Evolutionary conservation across 2,888 invertebrate species (phyloP), one percentile per base, ranked within the genome.

Genomic region (Scaptomyza polygonia): DNA sequence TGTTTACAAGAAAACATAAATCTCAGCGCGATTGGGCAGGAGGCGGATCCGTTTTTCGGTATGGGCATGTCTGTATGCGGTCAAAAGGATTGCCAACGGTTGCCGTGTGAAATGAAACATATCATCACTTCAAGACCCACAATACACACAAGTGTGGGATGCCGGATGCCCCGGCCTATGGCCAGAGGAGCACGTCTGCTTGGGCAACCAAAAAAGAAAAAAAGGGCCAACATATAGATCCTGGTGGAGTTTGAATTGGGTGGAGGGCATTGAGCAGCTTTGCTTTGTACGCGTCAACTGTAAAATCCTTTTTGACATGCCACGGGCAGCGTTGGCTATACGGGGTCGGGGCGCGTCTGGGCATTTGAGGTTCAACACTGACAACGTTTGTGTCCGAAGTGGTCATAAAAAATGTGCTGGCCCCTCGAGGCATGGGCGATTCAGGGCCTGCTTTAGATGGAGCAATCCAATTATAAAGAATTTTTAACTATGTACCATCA

Each of bases 21-120:
- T 88, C 83, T 86, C 86, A 32, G 66, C 61, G 51, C 62, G 21
- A n/a, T 9, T 18, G 6, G 52, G 40, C 12, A 6, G 62, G 65
- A 32, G 48, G 45, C 56, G 44, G 29, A 57, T 59, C 36, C 32
- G 51, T 34, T 66, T 39, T 45, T 45, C 51, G 62, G 71, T 30
- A 47, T 75, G 72, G 53, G 59, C 66, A 68, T 74, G 71, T 78
- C 65, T 77, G 87, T 77, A 70, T 87, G 88, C 84, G 79, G 71
- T 79, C 77, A 79, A 83, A 87, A 82, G 88, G 83, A 82, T 83
- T 87, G 87, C 73, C 56, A 43, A 56, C 72, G 71, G 71, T 70
- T 68, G 73, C 79, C 86, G 83, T 88, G 88, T 83, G 88, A 88
- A 85, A 85, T 87, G 88, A 80, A 86, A 88, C 86, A 86, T 86